Evolutionary conservation across 2,797 vertebrate genomes (phyloP), one percentile per base, ranked within the genome.

Genomic region (Fringilla coelebs): DNA sequence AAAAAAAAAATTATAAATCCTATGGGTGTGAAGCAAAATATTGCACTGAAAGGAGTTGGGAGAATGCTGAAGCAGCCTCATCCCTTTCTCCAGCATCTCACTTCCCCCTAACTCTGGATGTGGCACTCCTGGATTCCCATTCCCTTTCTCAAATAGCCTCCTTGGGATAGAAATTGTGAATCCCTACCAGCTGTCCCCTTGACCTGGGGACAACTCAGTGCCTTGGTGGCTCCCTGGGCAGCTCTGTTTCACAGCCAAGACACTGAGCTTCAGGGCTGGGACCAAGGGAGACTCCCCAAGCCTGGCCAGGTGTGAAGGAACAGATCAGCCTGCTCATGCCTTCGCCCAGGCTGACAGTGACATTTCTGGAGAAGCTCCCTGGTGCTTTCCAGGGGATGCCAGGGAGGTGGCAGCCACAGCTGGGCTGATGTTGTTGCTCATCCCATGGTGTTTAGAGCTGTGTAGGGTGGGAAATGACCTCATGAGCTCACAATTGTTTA

Each of bases 391-490:
- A 72, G 54, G 29, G 26, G 46, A 3, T 34, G 4, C 2, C 5
- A 5, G 16, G 20, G 74, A 71, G 7, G 13, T 17, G 57, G 31
- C 48, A 21, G 17, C 9, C 9, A 5, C 26, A 24, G 12, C 46
- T 0, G 4, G 57, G n/a, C 11, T 8, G 24, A 28, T 9, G 24
- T 8, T 9, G 13, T 43, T 9, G 62, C n/a, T 26, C 40, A 62
- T 17, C 90, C 54, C 0, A 0, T 1, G 18, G 24, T 5, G 17
- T 58, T 80, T 2, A 34, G 34, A 26, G 74, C 66, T 17, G 20
- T 1, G 22, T 2, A 5, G 17, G 19, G 20, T 4, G 7, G 1
- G 0, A 36, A 60, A 28, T 0, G 4, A 38, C 1, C 29, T 45
- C 16, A 3, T 2, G 15, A 70, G 13, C 15, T 63, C 16, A 11